Evolutionary conservation across 2,888 invertebrate genomes (phyloP), one percentile per base, ranked within the genome.

Genomic region (Anthrax anthrax): DNA sequence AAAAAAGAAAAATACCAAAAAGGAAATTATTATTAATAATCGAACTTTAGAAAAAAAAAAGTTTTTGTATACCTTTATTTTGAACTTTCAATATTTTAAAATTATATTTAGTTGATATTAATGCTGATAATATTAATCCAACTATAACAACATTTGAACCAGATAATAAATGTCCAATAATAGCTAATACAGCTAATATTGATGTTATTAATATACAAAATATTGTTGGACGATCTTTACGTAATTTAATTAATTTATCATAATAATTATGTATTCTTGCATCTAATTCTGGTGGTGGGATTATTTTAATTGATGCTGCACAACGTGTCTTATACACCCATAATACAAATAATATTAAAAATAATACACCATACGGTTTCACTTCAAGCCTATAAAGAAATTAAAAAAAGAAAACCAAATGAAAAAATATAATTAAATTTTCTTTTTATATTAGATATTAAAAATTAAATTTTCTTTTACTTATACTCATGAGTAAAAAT

Each of bases 141-240:
- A 59, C 50, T 12, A 65, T 50, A 40, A 65, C 60, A 43, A 67
- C 49, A 12, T 56, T 56, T n/a, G 61, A 60, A 3, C 64, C 66
- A 1, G 67, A 63, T 27, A 65, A 39, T 4, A 64, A 53, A 42
- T 65, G 63, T 0, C 66, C 67, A 23, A 67, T 34, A 18, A 64
- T 47, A 12, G 66, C 66, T 19, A 65, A 44, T 5, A 54, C 44
- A 42, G 53, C 57, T 38, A 65, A 48, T 14, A 56, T 55, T 23
- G 54, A 50, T 32, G 57, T 56, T 34, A 57, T 54, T 13, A 59
- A 51, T 27, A 55, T 44, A 43, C 60, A 63, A 49, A 65, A 67
- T 55, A 60, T 55, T 32, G 53, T 54, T 4, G 65, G 66, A 10
- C 58, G 60, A 4, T 53, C 56, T 39, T 56, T 55, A 8, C 65